Evolutionary conservation across 2,113 vertebrate species (phyloP).

Genomic region (Lagopus leucura): DNA sequence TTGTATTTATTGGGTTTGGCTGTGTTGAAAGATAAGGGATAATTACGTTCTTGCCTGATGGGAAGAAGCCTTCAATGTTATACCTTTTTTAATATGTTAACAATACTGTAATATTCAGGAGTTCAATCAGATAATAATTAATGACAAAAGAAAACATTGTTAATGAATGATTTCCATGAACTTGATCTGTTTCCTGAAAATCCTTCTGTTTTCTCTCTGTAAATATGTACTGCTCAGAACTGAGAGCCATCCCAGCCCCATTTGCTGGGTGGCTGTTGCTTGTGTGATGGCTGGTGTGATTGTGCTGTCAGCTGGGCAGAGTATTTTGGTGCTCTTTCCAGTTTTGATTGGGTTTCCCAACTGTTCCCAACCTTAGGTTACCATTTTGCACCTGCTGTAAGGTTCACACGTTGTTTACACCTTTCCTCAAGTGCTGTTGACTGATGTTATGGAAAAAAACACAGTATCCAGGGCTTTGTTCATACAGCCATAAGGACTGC

Average conservation of each 20-base stretch:
- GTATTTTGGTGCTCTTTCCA: background rate
- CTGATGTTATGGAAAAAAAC: background rate
- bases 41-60: slow-evolving; percentile 77
- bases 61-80: slow-evolving; percentile 60
- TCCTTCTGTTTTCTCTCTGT: background rate
- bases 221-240: background rate
- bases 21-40: slow-evolving; percentile 82
- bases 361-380: background rate
- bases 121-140: slow-evolving; percentile 69
- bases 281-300: background rate
- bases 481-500: background rate
- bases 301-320: rapidly evolving
- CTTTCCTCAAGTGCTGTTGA: background rate
- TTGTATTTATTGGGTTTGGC: slow-evolving; percentile 79
- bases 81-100: slow-evolving; percentile 66
- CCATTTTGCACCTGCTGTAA: rapidly evolving
- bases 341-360: background rate
- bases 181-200: background rate
- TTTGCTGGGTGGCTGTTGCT: background rate
- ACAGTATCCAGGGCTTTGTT: rapidly evolving
- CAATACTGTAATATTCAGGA: slow-evolving; percentile 67
- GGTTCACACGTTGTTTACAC: background rate
- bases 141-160: slow-evolving; percentile 55
- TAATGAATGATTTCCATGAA: background rate
- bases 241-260: background rate